Evolutionary conservation across 2,113 vertebrate genomes (phyloP).

Genomic region (Butorides virescens): DNA sequence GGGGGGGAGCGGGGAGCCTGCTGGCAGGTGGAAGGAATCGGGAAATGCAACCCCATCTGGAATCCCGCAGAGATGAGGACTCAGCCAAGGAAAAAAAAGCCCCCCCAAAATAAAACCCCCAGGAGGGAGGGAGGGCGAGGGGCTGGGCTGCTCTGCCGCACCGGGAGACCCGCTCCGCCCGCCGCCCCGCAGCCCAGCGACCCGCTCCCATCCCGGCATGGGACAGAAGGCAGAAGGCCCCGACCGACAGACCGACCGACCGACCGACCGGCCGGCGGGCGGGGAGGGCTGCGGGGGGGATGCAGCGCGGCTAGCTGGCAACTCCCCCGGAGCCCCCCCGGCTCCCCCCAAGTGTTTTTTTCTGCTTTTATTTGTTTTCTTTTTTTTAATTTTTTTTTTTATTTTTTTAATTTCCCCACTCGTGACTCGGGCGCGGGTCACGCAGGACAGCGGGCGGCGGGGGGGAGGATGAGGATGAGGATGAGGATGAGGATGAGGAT

Average conservation of each 20-base stretch:
- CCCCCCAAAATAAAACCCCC: background rate
- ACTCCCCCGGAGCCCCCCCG: background rate
- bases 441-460: no score
- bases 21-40: background rate
- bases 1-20: background rate
- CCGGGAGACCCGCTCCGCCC: background rate
- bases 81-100: background rate
- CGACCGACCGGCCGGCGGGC: background rate
- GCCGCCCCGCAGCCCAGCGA: background rate
- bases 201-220: background rate
- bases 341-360: background rate
- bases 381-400: no score
- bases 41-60: background rate
- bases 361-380: no score
- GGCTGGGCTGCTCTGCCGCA: conserved; percentile 25
- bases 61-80: background rate
- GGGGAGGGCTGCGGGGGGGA: background rate
- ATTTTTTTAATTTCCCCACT: no score
- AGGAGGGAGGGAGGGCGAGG: background rate
- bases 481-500: background rate
- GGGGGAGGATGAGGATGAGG: background rate
- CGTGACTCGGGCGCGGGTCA: no score
- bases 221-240: conserved; percentile 11
- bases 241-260: background rate
- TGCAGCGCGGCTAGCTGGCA: background rate